Conservation (phyloP, 2,888 invertebrate species). For the Cosmorhoe ocellata region DNA sequence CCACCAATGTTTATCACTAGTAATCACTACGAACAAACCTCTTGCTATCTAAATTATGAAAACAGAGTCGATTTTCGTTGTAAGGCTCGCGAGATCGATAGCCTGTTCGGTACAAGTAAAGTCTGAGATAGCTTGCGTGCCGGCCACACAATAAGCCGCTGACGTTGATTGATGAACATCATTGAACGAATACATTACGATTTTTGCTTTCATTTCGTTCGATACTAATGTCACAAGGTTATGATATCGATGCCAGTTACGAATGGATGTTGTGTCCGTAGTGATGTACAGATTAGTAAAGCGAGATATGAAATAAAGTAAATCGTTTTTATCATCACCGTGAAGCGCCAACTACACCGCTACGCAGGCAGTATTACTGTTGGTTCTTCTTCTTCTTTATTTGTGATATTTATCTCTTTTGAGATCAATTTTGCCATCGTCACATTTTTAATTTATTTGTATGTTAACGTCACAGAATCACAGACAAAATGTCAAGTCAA, state of each 20-base stretch:
- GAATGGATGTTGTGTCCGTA: slow-evolving; percentile 47
- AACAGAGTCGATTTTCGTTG: slow-evolving; percentile 3
- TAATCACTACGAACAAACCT: not conserved
- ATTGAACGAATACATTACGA: slow-evolving; percentile 82
- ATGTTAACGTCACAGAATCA: no score
- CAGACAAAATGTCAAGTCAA: no score
- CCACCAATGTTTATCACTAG: no score
- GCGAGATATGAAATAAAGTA: slow-evolving; percentile 20
- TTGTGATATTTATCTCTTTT: no score
- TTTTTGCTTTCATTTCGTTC: slow-evolving; percentile 80
- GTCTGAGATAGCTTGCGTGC: slow-evolving; percentile 64
- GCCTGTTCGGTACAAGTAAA: slow-evolving; percentile 37
- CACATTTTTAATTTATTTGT: no score
- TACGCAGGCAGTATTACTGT: no score
- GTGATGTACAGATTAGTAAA: slow-evolving; percentile 31
- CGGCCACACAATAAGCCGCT: slow-evolving; percentile 78
- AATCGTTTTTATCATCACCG: not conserved
- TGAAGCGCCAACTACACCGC: no score
- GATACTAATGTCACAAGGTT: slow-evolving; percentile 81
- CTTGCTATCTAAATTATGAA: slow-evolving; percentile 4
- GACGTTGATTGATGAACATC: slow-evolving; percentile 78
- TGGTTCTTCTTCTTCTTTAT: no score
- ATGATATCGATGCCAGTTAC: slow-evolving; percentile 71
- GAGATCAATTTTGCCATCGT: no score
- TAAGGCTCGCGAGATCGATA: slow-evolving; percentile 22